Base-by-base conservation (phyloP, 2,113 vertebrate genomes). In the Cairina moschata region DNA sequence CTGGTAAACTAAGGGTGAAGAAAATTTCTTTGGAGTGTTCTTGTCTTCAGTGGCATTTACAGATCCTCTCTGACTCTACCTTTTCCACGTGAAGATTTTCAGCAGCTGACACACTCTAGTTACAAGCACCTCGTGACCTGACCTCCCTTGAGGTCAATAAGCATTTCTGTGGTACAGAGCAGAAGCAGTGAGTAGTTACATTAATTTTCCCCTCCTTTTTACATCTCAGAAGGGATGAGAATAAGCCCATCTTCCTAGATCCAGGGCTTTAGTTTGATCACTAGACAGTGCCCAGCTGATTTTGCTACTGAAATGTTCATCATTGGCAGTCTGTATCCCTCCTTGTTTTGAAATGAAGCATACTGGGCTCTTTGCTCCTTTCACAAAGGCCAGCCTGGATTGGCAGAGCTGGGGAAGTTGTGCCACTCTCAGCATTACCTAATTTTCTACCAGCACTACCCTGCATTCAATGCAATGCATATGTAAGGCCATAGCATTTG, bases 381-480 rank as follows among this genome's bases (percentile, higher is more conserved):
- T 67, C 66, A 44, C 38, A 68, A 83, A 32, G 31, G 16, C 44
- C 56, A 29, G 21, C 46, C 52, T 42, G 40, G 56, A 28, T 13
- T 48, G 36, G 31, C 18, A 73, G 65, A 28, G 32, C 9, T n/a
- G 29, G 23, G 6, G 9, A 44, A 48, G n/a, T 3, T 40, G 55
- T 81, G 60, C 56, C 13, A 1, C 65, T 10, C 48, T 42, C 48
- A 90, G 67, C 58, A 26, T 50, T 5, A 6, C 29, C 4, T 40
- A 13, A 40, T 40, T 13, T 40, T 40, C 13, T 40, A 40, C 5
- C 12, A 40, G 40, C 40, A 40, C 40, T 40, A 40, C 40, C 44
- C 42, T 69, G 44, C 10, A 8, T 34, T 25, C 0, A 0, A 8
- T 29, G 32, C 38, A 52, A 25, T 44, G n/a, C 0, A 0, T 2